Evolutionary conservation across 2,797 vertebrate genomes (phyloP), one percentile per base, ranked within the genome.

Genomic region (Salarias fasciatus): DNA sequence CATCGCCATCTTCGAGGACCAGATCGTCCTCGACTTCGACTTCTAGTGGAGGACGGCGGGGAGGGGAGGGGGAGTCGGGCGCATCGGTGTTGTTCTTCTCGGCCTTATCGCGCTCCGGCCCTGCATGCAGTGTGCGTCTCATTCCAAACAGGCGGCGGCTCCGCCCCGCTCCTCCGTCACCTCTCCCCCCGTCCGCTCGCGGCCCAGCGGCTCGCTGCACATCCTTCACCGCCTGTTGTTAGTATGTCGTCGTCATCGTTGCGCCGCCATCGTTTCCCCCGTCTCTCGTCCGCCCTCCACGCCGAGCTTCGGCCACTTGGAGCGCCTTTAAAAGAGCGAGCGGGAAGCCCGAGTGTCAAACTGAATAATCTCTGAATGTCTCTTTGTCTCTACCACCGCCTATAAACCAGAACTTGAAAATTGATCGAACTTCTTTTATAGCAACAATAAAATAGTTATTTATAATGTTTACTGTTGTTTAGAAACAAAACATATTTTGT

Each of bases 1-100:
- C 83, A 99, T 99, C 62, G 98, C 98, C 87, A 96, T 99, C 80
- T 99, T 95, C 2, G 98, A 99, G 90, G 96, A 99, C 75, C 95
- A 93, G 82, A 97, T 99, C 18, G 94, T 96, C 79, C 84, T 99
- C 36, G 92, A 98, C 81, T 95, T 99, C 77, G 92, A 93, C 72
- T 96, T 98, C 75, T 96, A 94, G 93, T 68, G 49, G 40, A 48
- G 48, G 28, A 13, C 6, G 1, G 4, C 0, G 33, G 33, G 33
- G 33, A 9, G 33, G 33, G 9, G 33, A 33, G 33, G 2, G 33
- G 2, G 42, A 56, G 46, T 62, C 47, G 63, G 70, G 60, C 38
- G 69, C 63, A 58, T 82, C 47, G 18, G 11, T 65, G 50, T 67
- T 64, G 52, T 69, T 70, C 68, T 70, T 75, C 54, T 24, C 18